Base-by-base conservation (phyloP, 2,113 vertebrate genomes). In the Lathamus discolor region DNA sequence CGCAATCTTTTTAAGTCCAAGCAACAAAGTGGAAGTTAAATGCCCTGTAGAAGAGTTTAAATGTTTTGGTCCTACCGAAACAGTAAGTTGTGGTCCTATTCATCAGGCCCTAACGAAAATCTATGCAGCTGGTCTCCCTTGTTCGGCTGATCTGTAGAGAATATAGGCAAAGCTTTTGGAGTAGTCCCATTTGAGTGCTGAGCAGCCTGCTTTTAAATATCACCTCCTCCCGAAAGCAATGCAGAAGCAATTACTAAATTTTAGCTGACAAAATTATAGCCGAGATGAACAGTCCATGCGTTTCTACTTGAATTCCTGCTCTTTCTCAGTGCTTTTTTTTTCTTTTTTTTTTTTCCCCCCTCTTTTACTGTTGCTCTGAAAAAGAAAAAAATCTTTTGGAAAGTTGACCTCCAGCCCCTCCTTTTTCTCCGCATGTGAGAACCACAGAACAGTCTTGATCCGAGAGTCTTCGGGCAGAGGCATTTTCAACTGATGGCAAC, bases 141-240 rank as follows among this genome's bases (percentile, higher is more conserved):
- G 11, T 69, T 44, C n/a, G n/a, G 72, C 37, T 48, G 43, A 17
- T 72, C 51, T 52, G 74, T 77, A 39, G 28, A 68, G 43, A 37
- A 46, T 17, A 37, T 14, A 37, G 44, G 54, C 80, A 64, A 78
- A 70, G 84, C 55, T 85, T 86, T 73, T 67, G 57, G 78, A 74
- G 52, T 31, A 10, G 27, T 86, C 29, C 49, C 13, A 2, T 33
- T 63, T 33, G 79, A 66, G 9, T 33, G 66, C 84, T 41, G 48
- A 62, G 90, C 93, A 75, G 69, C 31, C 43, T 74, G 46, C 78
- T 80, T 68, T 91, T 79, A 90, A 90, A 54, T 44, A 90, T 82
- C 69, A 76, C 73, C 84, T 91, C 84, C 84, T 86, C 70, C 44
- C 10, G 1, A 66, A 68, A 63, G 48, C 73, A 2, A 12, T 6